Percentiles rank a stretch among this genome's conserved stretches.
Conservation (phyloP, 2,888 invertebrate species). For the Seira ritae region DNA sequence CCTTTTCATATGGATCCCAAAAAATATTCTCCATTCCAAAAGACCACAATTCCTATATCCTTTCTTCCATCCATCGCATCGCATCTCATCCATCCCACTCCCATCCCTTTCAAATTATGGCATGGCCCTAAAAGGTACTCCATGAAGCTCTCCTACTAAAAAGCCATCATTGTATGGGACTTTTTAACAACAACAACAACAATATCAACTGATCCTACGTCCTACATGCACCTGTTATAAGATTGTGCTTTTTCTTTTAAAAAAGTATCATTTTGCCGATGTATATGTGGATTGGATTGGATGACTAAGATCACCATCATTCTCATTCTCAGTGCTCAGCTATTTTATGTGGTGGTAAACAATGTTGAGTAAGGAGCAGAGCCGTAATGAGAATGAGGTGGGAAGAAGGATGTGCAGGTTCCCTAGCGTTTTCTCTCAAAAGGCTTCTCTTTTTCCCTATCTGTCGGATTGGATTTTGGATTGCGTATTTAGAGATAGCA, state of each 20-base stretch:
- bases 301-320: constrained; percentile 18
- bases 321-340: not conserved
- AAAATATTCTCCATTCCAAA: not conserved
- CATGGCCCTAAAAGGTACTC: not conserved
- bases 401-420: too few species aligned
- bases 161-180: constrained; percentile 19
- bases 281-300: not conserved
- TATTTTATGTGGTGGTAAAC: constrained; percentile 42
- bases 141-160: not conserved
- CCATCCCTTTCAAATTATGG: not conserved
- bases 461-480: too few species aligned
- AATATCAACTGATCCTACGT: not conserved
- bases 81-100: not conserved
- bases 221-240: constrained; percentile 46
- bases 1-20: not conserved
- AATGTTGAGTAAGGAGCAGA: too few species aligned
- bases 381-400: too few species aligned
- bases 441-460: constrained; percentile 26
- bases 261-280: constrained; percentile 28
- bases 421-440: constrained; percentile 24
- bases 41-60: not conserved
- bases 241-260: constrained; percentile 22
- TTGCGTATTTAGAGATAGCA: too few species aligned
- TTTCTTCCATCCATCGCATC: too few species aligned
- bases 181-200: constrained; percentile 12